Evolutionary conservation across 2,888 invertebrate genomes (phyloP).

Genomic region (Rhyacophila evoluta): DNA sequence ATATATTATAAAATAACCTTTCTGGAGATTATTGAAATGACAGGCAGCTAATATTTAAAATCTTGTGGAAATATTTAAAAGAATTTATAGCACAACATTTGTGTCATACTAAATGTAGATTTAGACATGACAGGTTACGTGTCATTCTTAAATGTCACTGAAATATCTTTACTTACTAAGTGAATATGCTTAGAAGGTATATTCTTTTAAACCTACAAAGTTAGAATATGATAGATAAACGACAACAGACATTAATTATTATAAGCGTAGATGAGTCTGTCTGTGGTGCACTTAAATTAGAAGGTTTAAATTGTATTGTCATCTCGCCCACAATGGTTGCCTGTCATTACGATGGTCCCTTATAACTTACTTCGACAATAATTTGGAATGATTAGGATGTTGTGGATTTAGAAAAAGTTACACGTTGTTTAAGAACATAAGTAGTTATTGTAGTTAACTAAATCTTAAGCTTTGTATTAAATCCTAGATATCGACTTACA

Average conservation of each 20-base stretch:
- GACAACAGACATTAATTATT: too few species aligned
- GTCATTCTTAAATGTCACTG: too few species aligned
- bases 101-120: too few species aligned
- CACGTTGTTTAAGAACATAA: constrained; percentile 11
- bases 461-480: constrained; percentile 15
- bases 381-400: constrained; percentile 42
- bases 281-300: too few species aligned
- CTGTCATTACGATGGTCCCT: neutral
- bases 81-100: too few species aligned
- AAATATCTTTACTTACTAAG: too few species aligned
- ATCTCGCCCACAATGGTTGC: neutral
- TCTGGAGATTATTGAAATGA: neutral
- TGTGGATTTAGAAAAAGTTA: constrained; percentile 27
- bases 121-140: too few species aligned
- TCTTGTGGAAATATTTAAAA: neutral
- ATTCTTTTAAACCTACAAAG: too few species aligned
- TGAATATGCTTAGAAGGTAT: too few species aligned
- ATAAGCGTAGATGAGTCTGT: too few species aligned
- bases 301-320: too few species aligned
- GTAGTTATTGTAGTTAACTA: constrained; percentile 12
- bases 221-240: too few species aligned
- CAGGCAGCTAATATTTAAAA: neutral
- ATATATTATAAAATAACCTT: constrained; percentile 1
- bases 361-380: constrained; percentile 37
- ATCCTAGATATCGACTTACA: neutral